Base-by-base conservation (phyloP, 2,113 vertebrate genomes). In the Sialia sialis region DNA sequence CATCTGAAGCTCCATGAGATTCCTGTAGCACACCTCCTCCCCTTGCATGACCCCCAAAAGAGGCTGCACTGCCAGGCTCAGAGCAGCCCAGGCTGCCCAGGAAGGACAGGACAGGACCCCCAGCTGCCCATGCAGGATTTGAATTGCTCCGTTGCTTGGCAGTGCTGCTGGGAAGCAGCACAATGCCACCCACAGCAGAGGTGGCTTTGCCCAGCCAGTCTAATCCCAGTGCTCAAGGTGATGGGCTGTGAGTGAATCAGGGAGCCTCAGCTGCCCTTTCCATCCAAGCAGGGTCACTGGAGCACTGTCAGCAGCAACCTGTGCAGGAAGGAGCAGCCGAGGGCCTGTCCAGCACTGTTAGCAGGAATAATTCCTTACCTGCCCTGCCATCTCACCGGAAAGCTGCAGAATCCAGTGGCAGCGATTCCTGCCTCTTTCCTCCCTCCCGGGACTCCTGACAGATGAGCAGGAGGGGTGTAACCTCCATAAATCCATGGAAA, bases 381-480 rank as follows among this genome's bases (percentile, higher is more conserved):
- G 1, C n/a, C 29, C 77, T 75, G 51, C 60, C 56, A 7, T 63
- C 67, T 72, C 81, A 23, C 74, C 23, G 62, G 62, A 34, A 75
- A 89, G 43, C 55, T 62, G 55, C 55, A 88, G 49, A 59, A 73
- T 43, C 6, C 38, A 5, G 22, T 66, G 59, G 46, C 48, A 59
- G 74, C 49, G 60, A 9, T 34, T 34, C 39, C 66, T 59, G 56
- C 64, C 55, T 67, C 77, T 84, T 60, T 55, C 52, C 41, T 55
- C 19, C 13, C 3, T 49, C 73, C 73, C 49, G 75, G 55, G 54
- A 11, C 6, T 17, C 32, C 46, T 0, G 0, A 27, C 16, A 51
- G 64, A 29, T 0, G 10, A 85, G 58, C 72, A 80, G 66, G 66
- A 58, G 11, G 48, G 66, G 25, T 49, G 34, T 11, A 14, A 79